Percentiles rank a stretch among this genome's conserved stretches.
These are phyloP conservation scores for Heliothis peltigera DNA, from an alignment of 2,888 invertebrate species.

Conservation along the genomic window DNA sequence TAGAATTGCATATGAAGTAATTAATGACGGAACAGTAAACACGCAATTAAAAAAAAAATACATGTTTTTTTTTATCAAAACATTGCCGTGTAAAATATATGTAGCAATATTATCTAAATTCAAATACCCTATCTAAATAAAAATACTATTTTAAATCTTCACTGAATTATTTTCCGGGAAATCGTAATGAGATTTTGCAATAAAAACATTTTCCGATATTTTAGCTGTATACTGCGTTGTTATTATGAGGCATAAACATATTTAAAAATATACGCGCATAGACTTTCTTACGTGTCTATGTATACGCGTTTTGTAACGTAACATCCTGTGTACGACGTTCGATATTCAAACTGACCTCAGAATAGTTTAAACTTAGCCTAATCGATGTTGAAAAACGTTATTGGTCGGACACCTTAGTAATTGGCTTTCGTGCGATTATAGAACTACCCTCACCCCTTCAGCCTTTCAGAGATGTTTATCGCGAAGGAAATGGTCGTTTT, in stretches of 20 bases:
- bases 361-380: slow-evolving; percentile 53
- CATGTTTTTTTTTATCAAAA: too few species aligned
- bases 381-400: slow-evolving; percentile 61
- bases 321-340: slow-evolving; percentile 9
- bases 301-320: neutral
- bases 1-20: slow-evolving; percentile 6
- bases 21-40: neutral
- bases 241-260: neutral
- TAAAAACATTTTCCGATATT: neutral
- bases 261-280: neutral
- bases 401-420: slow-evolving; percentile 77
- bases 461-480: slow-evolving; percentile 89
- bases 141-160: neutral
- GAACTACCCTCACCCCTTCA: slow-evolving; percentile 85
- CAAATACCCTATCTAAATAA: neutral
- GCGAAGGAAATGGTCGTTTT: slow-evolving; percentile 89
- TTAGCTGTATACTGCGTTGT: neutral
- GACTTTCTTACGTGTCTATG: too few species aligned
- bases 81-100: too few species aligned
- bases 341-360: slow-evolving; percentile 37
- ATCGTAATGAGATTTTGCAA: neutral
- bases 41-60: too few species aligned
- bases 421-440: slow-evolving; percentile 81
- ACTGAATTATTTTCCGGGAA: neutral
- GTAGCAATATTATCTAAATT: too few species aligned